Evolutionary conservation across 2,888 invertebrate genomes (phyloP).

Genomic region (Tachina grossa): DNA sequence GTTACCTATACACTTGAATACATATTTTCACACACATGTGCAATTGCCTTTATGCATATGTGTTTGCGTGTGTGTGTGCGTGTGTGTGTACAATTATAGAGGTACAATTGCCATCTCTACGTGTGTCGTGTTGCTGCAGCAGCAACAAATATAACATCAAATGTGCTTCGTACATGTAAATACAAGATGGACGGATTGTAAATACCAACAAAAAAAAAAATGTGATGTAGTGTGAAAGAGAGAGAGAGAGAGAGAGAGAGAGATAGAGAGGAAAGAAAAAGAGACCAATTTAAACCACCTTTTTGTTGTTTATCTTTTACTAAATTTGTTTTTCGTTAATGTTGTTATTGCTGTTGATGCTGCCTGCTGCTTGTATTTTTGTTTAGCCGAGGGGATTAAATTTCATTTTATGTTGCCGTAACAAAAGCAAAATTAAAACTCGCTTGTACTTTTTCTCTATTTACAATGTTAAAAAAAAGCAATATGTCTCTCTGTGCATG

Average conservation of each 20-base stretch:
- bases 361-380: slow-evolving; percentile 43
- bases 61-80: not conserved
- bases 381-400: slow-evolving; percentile 64
- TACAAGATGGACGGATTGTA: slow-evolving; percentile 39
- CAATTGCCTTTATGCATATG: not conserved
- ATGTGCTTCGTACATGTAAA: slow-evolving; percentile 20
- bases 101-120: not conserved
- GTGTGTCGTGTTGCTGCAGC: not conserved
- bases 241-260: not conserved
- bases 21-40: not conserved
- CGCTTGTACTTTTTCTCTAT: slow-evolving; percentile 11
- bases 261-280: not conserved
- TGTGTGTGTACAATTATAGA: not conserved
- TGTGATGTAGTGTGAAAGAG: not conserved
- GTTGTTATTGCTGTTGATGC: slow-evolving; percentile 44
- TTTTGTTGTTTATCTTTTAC: slow-evolving; percentile 59
- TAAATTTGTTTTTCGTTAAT: slow-evolving; percentile 41
- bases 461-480: slow-evolving; percentile 15
- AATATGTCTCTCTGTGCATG: slow-evolving; percentile 30
- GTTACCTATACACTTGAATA: slow-evolving; percentile 38
- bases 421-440: slow-evolving; percentile 49
- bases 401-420: slow-evolving; percentile 63
- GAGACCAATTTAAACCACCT: slow-evolving; percentile 48
- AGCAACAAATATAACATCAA: not conserved
- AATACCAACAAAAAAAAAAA: slow-evolving; percentile 34